Evolutionary conservation across 1,140 invertebrate genomes (phyloP).

Genomic region (Drosophila pseudoananassae): DNA sequence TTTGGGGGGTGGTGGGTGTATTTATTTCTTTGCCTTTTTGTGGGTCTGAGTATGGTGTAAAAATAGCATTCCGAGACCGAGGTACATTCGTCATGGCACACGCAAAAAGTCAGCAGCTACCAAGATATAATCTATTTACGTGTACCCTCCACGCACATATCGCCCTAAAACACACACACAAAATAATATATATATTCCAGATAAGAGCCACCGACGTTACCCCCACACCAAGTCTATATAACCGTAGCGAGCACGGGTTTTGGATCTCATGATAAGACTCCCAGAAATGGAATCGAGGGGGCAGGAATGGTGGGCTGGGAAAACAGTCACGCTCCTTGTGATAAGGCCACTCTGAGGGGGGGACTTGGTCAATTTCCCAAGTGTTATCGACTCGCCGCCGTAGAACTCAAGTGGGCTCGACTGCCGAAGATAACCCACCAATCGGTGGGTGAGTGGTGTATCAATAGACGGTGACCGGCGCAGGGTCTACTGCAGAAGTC

Average conservation of each 20-base stretch:
- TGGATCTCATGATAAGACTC: constrained; percentile 74
- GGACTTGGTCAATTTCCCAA: constrained; percentile 74
- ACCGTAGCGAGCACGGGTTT: constrained; percentile 66
- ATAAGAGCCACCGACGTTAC: constrained; percentile 24
- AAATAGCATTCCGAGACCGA: constrained; percentile 46
- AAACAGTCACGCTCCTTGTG: constrained; percentile 46
- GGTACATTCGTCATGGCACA: constrained; percentile 77
- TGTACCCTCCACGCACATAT: constrained; percentile 10
- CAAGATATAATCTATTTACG: constrained; percentile 69
- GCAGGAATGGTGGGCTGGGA: background rate
- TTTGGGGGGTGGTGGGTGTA: constrained; percentile 25
- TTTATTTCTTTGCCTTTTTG: background rate
- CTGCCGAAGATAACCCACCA: constrained; percentile 50
- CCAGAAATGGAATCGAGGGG: constrained; percentile 3
- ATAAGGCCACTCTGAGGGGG: constrained; percentile 32
- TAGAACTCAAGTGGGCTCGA: constrained; percentile 65
- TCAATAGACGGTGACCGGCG: constrained; percentile 33
- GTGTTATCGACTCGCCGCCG: constrained; percentile 68
- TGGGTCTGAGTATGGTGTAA: constrained; percentile 23
- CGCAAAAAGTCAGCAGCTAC: constrained; percentile 72
- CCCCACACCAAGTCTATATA: constrained; percentile 9
- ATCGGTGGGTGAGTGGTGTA: constrained; percentile 2
- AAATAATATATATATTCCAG: constrained; percentile 6
- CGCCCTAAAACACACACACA: background rate
- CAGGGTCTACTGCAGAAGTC: constrained; percentile 34